Evolutionary conservation across 2,797 vertebrate species (phyloP), one percentile per base, ranked within the genome.

Genomic region (Ctenochaetus hawaiiensis): DNA sequence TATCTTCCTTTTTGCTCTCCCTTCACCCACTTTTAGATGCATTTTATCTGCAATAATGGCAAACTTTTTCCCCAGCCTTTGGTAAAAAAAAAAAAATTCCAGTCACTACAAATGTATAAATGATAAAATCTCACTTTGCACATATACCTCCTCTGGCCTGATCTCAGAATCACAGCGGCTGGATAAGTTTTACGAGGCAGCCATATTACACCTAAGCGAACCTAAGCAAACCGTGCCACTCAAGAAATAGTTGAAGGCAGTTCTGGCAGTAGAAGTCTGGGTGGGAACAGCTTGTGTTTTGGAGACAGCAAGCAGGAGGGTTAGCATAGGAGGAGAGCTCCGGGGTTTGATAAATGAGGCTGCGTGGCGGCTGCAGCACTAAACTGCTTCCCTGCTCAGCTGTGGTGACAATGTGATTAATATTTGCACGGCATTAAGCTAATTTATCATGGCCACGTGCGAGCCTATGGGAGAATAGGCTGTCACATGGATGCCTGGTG

Each of bases 381-480:
- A 93, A 94, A 94, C 91, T 90, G 91, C 93, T 92, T 94, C 87
- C 87, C 91, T 83, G 88, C 92, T 95, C 93, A 92, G 94, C 92
- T 85, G 85, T 78, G 87, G 89, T 94, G 93, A 95, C 94, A 95
- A 89, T 89, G 91, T 95, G 95, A 95, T 95, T 94, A 95, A 95
- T 95, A 94, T 95, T 95, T 93, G 87, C 90, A 82, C 72, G 67
- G 90, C 91, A 93, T 93, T 93, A 82, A 90, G 90, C 92, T 94
- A 94, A 95, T 94, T 95, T 82, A 95, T 95, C 93, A 94, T 43
- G 81, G 82, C 80, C 92, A 89, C 78, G 90, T 92, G 92, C 70
- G 1, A 75, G 83, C 90, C 90, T 70, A 72, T 81, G 87, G 89
- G 88, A 91, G 81, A 89, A 84, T 54, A 75, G 83, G 56, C 86